Evolutionary conservation across 2,797 vertebrate genomes (phyloP).

Genomic region (Allobates femoralis): DNA sequence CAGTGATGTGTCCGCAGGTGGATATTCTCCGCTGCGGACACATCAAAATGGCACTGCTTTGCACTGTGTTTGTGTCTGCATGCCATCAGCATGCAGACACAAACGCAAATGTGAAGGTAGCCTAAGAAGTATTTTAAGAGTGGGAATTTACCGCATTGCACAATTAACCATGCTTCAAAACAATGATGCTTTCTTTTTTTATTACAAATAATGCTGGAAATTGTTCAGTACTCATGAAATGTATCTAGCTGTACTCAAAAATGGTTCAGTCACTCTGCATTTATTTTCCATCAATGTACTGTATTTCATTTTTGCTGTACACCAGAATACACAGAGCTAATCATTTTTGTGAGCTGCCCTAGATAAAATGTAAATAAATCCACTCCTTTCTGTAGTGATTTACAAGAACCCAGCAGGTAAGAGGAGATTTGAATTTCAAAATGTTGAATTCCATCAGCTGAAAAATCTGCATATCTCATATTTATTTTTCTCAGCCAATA

Average conservation of each 20-base stretch:
- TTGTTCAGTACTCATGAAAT: neutral
- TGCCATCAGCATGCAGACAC: too few species aligned
- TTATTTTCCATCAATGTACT: neutral
- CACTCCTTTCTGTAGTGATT: slow-evolving; percentile 39
- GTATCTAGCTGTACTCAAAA: neutral
- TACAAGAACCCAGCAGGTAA: slow-evolving; percentile 51
- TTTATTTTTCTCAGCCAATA: slow-evolving; percentile 10
- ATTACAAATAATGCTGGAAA: neutral
- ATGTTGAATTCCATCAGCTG: slow-evolving; percentile 37
- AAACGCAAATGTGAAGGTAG: too few species aligned
- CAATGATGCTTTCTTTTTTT: neutral
- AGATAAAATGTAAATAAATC: slow-evolving; percentile 48
- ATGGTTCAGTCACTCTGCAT: slow-evolving; percentile 14
- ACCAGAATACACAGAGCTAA: slow-evolving; percentile 31
- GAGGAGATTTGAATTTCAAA: slow-evolving; percentile 40
- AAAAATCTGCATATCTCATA: slow-evolving; percentile 45
- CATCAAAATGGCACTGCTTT: too few species aligned
- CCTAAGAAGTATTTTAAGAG: neutral
- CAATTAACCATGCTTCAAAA: neutral
- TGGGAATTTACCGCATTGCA: neutral
- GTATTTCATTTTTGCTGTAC: slow-evolving; percentile 26
- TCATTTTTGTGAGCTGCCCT: slow-evolving; percentile 38
- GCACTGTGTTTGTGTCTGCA: too few species aligned
- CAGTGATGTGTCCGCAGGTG: too few species aligned
- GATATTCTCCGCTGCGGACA: too few species aligned